Percentiles rank a stretch among this genome's conserved stretches.
Conservation (phyloP, 2,888 invertebrate genomes). For the Oeneis ivallda region DNA sequence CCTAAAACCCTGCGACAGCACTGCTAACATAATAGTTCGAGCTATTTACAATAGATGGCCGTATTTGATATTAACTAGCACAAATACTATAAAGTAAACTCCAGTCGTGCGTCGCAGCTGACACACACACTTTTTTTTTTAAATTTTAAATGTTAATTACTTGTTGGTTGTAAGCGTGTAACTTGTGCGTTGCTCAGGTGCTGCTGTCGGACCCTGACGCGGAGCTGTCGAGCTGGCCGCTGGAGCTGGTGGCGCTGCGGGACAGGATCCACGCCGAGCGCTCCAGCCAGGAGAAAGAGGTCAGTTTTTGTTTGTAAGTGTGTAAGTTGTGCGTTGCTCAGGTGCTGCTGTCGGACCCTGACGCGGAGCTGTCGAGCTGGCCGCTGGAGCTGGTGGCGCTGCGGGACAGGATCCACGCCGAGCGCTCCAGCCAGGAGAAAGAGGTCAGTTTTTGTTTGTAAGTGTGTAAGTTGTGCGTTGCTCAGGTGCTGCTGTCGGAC, state of each 20-base stretch:
- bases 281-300: constrained; percentile 80
- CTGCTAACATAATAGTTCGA: no score
- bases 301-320: neutral
- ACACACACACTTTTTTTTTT: no score
- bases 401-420: constrained; percentile 86
- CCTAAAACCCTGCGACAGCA: no score
- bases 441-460: no score
- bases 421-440: constrained; percentile 76
- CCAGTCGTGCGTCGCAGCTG: no score
- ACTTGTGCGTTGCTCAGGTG: constrained; percentile 81
- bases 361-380: constrained; percentile 87
- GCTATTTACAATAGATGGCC: no score
- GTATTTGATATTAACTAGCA: no score
- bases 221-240: constrained; percentile 87
- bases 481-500: constrained; percentile 85
- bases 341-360: constrained; percentile 86
- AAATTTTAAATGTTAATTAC: no score
- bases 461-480: no score
- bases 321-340: constrained; percentile 55
- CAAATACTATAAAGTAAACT: no score
- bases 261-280: constrained; percentile 86
- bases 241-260: constrained; percentile 86
- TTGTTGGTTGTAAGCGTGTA: neutral
- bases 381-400: constrained; percentile 87
- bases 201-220: constrained; percentile 85